Evolutionary conservation across 2,888 invertebrate species (phyloP).

Genomic region (Timema cristinae): DNA sequence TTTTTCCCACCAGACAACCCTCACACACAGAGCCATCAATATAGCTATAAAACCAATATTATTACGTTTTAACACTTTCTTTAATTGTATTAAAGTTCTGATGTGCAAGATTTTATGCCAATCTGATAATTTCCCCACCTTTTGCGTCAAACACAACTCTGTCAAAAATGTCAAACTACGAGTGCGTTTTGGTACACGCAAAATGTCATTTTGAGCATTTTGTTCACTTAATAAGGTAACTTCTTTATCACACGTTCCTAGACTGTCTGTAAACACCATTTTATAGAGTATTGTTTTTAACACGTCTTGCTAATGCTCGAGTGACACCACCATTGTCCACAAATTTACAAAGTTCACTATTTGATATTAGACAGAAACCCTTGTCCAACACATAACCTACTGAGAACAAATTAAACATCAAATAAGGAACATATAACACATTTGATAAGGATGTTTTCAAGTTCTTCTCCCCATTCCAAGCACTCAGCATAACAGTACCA

Average conservation of each 20-base stretch:
- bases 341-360: too few relatives aligned
- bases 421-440: not conserved
- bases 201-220: too few relatives aligned
- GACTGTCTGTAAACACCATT: too few relatives aligned
- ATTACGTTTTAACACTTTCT: not conserved
- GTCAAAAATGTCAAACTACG: not conserved
- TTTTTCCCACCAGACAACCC: not conserved
- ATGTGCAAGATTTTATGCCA: not conserved
- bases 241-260: too few relatives aligned
- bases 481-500: not conserved
- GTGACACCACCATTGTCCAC: too few relatives aligned
- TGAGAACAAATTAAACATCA: not conserved
- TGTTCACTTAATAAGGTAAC: too few relatives aligned
- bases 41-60: not conserved
- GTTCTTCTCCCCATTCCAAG: not conserved
- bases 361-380: too few relatives aligned
- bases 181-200: not conserved
- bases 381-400: not conserved
- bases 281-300: too few relatives aligned
- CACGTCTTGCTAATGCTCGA: too few relatives aligned
- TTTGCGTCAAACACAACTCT: not conserved
- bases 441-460: not conserved
- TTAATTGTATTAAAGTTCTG: not conserved
- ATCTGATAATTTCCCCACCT: not conserved
- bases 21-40: not conserved